A percentile compares a stretch with the other conserved stretches of the same genome.
Conservation (phyloP, 2,888 invertebrate genomes). For the Mamestra brassicae region DNA sequence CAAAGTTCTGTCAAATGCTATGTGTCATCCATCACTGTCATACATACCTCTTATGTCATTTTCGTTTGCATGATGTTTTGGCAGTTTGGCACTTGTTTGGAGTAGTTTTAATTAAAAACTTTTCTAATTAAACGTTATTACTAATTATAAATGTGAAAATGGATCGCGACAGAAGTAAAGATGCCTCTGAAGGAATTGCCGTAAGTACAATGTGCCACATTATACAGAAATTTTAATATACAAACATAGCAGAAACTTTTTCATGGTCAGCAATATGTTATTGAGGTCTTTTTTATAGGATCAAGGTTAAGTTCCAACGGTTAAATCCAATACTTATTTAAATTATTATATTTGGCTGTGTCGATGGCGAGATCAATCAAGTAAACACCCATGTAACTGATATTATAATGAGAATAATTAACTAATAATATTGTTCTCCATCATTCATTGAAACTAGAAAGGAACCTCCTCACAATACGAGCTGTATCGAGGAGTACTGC, state of each 20-base stretch:
- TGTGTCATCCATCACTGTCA: conserved; percentile 47
- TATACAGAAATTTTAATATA: background rate
- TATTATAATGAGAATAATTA: background rate
- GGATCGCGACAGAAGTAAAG: conserved; percentile 84
- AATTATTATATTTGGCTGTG: conserved; percentile 13
- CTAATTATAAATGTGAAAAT: conserved; percentile 66
- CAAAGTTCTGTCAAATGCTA: conserved; percentile 25
- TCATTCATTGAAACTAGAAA: background rate
- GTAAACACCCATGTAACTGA: background rate
- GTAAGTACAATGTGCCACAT: conserved; percentile 74
- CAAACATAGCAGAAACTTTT: conserved; percentile 21
- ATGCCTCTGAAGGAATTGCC: conserved; percentile 88
- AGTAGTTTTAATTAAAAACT: conserved; percentile 12
- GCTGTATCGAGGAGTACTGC: too few relatives aligned
- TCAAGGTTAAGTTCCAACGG: conserved; percentile 47
- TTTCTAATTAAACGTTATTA: conserved; percentile 1
- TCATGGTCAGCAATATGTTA: conserved; percentile 48
- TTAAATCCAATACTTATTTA: conserved; percentile 14
- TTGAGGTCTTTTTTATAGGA: conserved; percentile 24
- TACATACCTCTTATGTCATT: conserved; percentile 39
- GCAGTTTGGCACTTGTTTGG: conserved; percentile 33
- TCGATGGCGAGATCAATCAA: background rate
- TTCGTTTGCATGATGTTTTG: conserved; percentile 60
- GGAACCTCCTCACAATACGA: too few relatives aligned
- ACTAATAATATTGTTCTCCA: background rate